Conservation (phyloP, 2,888 invertebrate species). For the Leucophora obtusa region DNA sequence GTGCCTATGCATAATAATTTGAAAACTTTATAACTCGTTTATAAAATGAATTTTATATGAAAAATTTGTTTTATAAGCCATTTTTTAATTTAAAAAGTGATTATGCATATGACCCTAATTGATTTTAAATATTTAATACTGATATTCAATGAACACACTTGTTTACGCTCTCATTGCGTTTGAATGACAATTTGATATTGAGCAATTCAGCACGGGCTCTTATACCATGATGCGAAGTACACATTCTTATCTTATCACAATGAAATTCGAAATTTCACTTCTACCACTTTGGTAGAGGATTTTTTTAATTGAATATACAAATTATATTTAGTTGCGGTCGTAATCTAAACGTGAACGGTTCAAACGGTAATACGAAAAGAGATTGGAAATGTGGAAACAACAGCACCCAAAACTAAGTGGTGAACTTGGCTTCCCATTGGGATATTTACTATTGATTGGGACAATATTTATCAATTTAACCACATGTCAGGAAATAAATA, state of each 20-base stretch:
- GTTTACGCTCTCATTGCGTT: not conserved
- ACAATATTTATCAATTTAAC: conserved; percentile 6
- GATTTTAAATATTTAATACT: not conserved
- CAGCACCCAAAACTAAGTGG: conserved; percentile 6
- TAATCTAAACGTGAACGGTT: conserved; percentile 44
- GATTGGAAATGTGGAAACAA: conserved; percentile 12
- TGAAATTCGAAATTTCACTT: conserved; percentile 18
- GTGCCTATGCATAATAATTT: too few relatives aligned
- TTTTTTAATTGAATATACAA: conserved; percentile 12
- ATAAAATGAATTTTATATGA: too few relatives aligned
- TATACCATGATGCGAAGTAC: conserved; percentile 1
- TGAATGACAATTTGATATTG: not conserved
- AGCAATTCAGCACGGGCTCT: conserved; percentile 6
- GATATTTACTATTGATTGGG: conserved; percentile 19
- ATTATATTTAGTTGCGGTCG: conserved; percentile 57
- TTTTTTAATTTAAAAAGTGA: too few relatives aligned
- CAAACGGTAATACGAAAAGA: not conserved
- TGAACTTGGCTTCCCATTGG: not conserved
- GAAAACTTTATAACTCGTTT: too few relatives aligned
- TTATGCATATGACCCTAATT: too few relatives aligned
- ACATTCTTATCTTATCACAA: conserved; percentile 50
- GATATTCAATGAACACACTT: not conserved
- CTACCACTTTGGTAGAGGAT: conserved; percentile 18
- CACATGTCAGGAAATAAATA: conserved; percentile 33
- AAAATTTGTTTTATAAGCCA: too few relatives aligned